These are phyloP conservation scores for Ancistrus triradiatus DNA, from an alignment of 2,113 vertebrate genomes.

Conservation along the genomic window DNA sequence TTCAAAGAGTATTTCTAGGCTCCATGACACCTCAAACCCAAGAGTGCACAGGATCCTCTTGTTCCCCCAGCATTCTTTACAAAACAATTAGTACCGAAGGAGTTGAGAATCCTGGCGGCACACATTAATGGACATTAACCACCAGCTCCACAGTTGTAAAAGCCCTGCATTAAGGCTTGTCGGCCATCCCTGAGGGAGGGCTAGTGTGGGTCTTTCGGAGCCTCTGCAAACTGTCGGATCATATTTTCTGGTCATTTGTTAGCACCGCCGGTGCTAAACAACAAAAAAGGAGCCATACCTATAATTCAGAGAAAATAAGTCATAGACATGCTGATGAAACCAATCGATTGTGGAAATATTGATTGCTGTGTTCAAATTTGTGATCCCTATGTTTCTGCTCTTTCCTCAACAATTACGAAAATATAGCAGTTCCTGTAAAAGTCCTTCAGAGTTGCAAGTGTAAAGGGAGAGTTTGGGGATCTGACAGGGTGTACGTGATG, in stretches of 20 bases:
- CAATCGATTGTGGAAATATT: conserved; percentile 45
- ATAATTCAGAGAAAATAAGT: conserved; percentile 47
- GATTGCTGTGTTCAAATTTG: conserved; percentile 41
- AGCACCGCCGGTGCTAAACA: conserved; percentile 40
- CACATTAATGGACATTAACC: conserved; percentile 38
- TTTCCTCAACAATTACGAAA: conserved; percentile 27
- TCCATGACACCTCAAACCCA: background rate
- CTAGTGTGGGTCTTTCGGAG: conserved; percentile 11
- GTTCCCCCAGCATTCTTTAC: conserved; percentile 34
- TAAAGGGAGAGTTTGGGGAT: too few species aligned
- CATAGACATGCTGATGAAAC: conserved; percentile 44
- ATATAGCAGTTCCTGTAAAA: too few species aligned
- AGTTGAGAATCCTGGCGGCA: conserved; percentile 30
- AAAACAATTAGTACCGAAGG: conserved; percentile 39
- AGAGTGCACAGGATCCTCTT: conserved; percentile 10
- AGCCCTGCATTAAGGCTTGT: conserved; percentile 41
- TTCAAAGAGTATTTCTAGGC: background rate
- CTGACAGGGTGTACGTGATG: too few species aligned
- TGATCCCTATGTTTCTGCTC: conserved; percentile 35
- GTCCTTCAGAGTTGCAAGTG: too few species aligned
- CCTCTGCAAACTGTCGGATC: conserved; percentile 45
- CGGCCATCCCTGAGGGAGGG: conserved; percentile 34
- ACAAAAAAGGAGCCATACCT: conserved; percentile 43
- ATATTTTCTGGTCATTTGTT: conserved; percentile 51
- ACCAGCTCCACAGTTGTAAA: conserved; percentile 43